Conservation (phyloP, 2,797 vertebrate species). For the Amblyraja radiata region DNA sequence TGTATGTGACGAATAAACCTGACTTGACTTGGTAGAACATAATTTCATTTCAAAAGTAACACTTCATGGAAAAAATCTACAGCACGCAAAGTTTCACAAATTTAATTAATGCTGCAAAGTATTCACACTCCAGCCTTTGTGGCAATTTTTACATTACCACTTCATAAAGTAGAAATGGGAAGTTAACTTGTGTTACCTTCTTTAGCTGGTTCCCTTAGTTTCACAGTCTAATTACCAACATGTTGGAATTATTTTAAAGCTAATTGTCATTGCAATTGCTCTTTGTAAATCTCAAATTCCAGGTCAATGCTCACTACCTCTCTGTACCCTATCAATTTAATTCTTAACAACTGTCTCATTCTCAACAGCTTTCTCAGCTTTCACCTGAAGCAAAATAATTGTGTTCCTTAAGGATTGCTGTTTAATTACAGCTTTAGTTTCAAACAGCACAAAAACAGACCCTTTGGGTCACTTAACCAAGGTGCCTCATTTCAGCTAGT, state of each 20-base stretch:
- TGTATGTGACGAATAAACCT: too few species aligned
- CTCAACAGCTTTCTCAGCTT: background rate
- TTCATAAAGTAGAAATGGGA: background rate
- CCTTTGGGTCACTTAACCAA: too few species aligned
- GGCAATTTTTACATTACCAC: background rate
- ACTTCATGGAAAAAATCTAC: background rate
- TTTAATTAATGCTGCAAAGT: background rate
- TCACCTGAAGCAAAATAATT: background rate
- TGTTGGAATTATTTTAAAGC: background rate
- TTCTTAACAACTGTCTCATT: background rate
- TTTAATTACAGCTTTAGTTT: background rate
- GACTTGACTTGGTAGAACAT: background rate
- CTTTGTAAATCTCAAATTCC: background rate
- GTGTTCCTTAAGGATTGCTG: background rate
- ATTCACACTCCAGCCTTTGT: background rate
- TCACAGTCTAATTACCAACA: background rate
- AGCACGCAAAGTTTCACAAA: background rate
- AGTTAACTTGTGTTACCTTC: too few species aligned
- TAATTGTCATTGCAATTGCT: background rate
- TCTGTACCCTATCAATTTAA: background rate
- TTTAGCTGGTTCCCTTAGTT: background rate
- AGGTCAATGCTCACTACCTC: background rate
- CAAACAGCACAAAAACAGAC: too few species aligned
- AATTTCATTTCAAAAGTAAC: background rate
- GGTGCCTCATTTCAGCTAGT: too few species aligned